Conservation (phyloP, 2,797 vertebrate species). For the Liparis tanakae region DNA sequence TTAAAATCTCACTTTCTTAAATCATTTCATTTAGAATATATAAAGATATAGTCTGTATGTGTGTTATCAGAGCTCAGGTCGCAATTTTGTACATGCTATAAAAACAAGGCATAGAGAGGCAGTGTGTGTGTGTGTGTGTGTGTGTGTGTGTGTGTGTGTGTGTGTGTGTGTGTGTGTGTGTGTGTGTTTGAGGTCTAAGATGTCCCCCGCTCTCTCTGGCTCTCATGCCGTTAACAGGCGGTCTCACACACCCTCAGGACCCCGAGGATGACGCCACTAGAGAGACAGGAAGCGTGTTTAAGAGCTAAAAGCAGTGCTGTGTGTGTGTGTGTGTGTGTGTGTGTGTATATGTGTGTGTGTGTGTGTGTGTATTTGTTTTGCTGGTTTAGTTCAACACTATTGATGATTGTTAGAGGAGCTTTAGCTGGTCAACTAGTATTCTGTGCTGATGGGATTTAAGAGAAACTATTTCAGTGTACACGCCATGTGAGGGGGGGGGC, state of each 20-base stretch:
- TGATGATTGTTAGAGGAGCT: slow-evolving; percentile 69
- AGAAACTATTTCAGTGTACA: slow-evolving; percentile 49
- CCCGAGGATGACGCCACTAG: slow-evolving; percentile 37
- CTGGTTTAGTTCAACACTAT: slow-evolving; percentile 79
- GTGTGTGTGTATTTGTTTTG: slow-evolving; percentile 53
- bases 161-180: slow-evolving; percentile 47
- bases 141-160: slow-evolving; percentile 56
- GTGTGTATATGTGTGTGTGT: slow-evolving; percentile 31
- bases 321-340: slow-evolving; percentile 37
- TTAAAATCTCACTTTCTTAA: slow-evolving; percentile 70
- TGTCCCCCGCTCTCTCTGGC: slow-evolving; percentile 37
- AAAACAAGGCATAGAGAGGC: slow-evolving; percentile 83
- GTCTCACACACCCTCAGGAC: slow-evolving; percentile 29
- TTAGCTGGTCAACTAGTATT: slow-evolving; percentile 66
- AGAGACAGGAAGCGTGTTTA: slow-evolving; percentile 39
- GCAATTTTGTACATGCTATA: slow-evolving; percentile 80
- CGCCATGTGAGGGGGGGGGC: slow-evolving; percentile 54
- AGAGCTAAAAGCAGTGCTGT: slow-evolving; percentile 72
- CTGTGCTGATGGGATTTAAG: slow-evolving; percentile 51
- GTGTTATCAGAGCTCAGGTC: slow-evolving; percentile 75
- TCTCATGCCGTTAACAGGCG: slow-evolving; percentile 34
- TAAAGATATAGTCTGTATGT: slow-evolving; percentile 77
- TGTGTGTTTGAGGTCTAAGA: slow-evolving; percentile 40
- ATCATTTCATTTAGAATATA: slow-evolving; percentile 75
- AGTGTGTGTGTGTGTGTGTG: slow-evolving; percentile 52